phyloP scores from a whole-genome alignment of 30 jellyfish, hydroid and myxozoan species.

The Cassiopea andromeda region DNA sequence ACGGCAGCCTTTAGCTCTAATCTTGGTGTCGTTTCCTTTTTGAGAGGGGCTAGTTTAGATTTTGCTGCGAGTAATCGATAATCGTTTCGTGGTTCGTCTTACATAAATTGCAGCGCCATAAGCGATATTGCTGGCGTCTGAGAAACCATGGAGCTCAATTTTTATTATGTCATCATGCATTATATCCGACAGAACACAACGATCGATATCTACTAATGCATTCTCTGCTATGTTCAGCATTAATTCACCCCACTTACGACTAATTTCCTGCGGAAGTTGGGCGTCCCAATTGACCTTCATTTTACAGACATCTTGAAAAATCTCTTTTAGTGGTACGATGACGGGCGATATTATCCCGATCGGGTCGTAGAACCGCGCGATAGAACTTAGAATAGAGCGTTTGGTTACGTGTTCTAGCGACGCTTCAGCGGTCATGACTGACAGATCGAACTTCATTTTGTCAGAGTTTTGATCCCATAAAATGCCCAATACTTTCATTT shows the following conservation, averaged over 20 bases:
- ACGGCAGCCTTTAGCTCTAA: constrained; percentile 35
- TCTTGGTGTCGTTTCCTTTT: constrained; percentile 23
- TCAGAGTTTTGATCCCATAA: constrained; percentile 20
- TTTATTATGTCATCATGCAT: neutral
- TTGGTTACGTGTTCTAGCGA: neutral
- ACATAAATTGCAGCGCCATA: constrained; percentile 38
- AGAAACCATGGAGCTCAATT: constrained; percentile 34
- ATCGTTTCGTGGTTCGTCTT: constrained; percentile 7
- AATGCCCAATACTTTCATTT: constrained; percentile 35
- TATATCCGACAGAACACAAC: constrained; percentile 5
- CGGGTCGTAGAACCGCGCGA: constrained; percentile 41
- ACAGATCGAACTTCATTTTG: neutral
- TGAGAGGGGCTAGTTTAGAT: constrained; percentile 28
- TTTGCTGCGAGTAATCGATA: constrained; percentile 7
- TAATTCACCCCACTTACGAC: constrained; percentile 21
- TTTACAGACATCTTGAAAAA: constrained; percentile 41
- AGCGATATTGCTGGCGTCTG: constrained; percentile 39
- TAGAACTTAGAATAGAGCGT: neutral
- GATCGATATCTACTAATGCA: neutral
- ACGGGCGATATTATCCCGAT: constrained; percentile 31
- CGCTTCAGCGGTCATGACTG: neutral
- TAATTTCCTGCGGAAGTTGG: no score
- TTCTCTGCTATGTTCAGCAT: neutral
- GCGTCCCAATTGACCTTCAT: neutral
- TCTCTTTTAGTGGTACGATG: constrained; percentile 11